These are phyloP conservation scores for Junonia oenone DNA, from an alignment of 2,888 invertebrate genomes.

Conservation along the genomic window DNA sequence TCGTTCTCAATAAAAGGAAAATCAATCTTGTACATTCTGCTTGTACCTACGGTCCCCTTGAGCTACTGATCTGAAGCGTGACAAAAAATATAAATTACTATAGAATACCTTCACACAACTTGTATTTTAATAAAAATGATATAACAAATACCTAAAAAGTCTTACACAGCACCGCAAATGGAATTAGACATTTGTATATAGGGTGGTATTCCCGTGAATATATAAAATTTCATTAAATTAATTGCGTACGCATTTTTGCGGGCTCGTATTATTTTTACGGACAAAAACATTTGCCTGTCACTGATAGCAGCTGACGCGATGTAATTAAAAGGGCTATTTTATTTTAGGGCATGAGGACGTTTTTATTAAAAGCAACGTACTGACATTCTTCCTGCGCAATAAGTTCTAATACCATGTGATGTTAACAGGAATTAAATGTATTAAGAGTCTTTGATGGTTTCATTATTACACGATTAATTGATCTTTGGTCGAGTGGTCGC, in stretches of 20 bases:
- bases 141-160: slow-evolving; percentile 9
- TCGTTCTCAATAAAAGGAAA: no score
- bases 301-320: slow-evolving; percentile 5
- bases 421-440: not conserved
- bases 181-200: slow-evolving; percentile 12
- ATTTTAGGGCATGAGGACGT: slow-evolving; percentile 5
- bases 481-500: no score
- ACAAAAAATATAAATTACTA: no score
- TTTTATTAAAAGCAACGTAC: slow-evolving; percentile 12
- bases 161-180: slow-evolving; percentile 1
- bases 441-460: not conserved
- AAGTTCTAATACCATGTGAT: not conserved
- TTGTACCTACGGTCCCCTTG: no score
- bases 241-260: not conserved
- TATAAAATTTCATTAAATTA: slow-evolving; percentile 9
- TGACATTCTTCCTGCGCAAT: slow-evolving; percentile 3
- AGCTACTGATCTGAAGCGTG: no score
- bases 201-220: slow-evolving; percentile 10
- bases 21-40: no score
- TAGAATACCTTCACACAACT: no score
- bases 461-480: no score
- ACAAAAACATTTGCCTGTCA: slow-evolving; percentile 3
- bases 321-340: slow-evolving; percentile 12
- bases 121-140: not conserved
- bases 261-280: not conserved